Percentiles rank a stretch among this genome's conserved stretches.
phyloP scores from a whole-genome alignment of 2,797 vertebrate genomes.

The Sebastes diaconus region DNA sequence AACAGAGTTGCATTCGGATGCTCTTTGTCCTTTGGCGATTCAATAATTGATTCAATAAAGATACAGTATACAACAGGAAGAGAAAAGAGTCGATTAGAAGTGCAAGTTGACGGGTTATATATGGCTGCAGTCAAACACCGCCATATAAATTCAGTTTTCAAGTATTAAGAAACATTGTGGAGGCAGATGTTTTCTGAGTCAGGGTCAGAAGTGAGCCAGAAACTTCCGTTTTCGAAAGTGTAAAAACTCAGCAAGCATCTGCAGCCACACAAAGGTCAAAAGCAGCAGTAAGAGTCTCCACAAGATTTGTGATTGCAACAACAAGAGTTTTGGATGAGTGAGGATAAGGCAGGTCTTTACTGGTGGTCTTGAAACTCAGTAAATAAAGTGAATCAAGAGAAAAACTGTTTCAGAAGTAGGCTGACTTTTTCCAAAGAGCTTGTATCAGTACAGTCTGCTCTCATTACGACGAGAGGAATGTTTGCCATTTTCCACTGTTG shows the following conservation, averaged over 20 bases:
- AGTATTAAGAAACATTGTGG: slow-evolving; percentile 18
- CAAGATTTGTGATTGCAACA: slow-evolving; percentile 38
- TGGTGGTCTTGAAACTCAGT: slow-evolving; percentile 30
- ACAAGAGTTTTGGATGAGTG: slow-evolving; percentile 39
- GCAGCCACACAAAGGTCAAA: slow-evolving; percentile 49
- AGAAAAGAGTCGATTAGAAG: background rate
- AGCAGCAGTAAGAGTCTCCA: slow-evolving; percentile 30
- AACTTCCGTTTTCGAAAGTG: slow-evolving; percentile 37
- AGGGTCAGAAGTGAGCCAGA: background rate
- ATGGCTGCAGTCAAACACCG: background rate
- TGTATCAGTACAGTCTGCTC: slow-evolving; percentile 21
- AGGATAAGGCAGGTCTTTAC: slow-evolving; percentile 29
- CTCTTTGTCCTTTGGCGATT: slow-evolving; percentile 14
- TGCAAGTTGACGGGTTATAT: background rate
- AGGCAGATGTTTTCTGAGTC: slow-evolving; percentile 26
- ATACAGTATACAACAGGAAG: background rate
- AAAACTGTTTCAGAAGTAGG: slow-evolving; percentile 15
- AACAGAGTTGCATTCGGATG: background rate
- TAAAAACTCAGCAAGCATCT: slow-evolving; percentile 54
- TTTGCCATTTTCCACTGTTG: slow-evolving; percentile 27
- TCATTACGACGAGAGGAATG: slow-evolving; percentile 14
- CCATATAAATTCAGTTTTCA: slow-evolving; percentile 19
- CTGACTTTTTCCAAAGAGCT: slow-evolving; percentile 57
- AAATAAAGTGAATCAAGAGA: slow-evolving; percentile 14
- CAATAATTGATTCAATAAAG: slow-evolving; percentile 17